Percentiles rank a stretch among this genome's conserved stretches.
Conservation (phyloP, 2,888 invertebrate species). For the Achlya flavicornis region DNA sequence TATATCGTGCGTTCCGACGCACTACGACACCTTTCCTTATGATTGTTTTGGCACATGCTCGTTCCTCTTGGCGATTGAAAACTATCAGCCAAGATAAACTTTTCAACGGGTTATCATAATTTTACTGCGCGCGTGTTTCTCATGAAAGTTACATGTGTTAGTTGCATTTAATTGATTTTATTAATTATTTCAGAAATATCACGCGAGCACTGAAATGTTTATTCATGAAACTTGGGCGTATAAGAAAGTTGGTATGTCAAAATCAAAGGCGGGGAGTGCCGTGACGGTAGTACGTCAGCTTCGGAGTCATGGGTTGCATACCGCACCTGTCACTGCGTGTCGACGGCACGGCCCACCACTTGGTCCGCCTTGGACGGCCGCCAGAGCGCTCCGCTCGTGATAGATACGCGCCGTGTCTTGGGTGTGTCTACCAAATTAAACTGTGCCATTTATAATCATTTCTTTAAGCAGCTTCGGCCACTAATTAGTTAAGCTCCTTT, state of each 20-base stretch:
- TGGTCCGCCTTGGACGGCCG: constrained; percentile 74
- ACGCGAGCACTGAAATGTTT: constrained; percentile 37
- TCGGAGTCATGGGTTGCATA: constrained; percentile 79
- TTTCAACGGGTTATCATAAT: constrained; percentile 24
- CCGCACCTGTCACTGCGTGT: constrained; percentile 80
- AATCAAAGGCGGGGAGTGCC: constrained; percentile 62
- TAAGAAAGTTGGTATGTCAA: constrained; percentile 47
- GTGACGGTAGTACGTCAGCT: constrained; percentile 54
- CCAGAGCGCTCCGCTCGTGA: constrained; percentile 72
- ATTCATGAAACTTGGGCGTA: constrained; percentile 44
- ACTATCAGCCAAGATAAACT: constrained; percentile 52
- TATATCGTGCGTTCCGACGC: constrained; percentile 56
- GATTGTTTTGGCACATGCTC: constrained; percentile 65
- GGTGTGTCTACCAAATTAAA: constrained; percentile 82
- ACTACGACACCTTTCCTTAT: constrained; percentile 60
- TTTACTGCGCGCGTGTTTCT: constrained; percentile 14
- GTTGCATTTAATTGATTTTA: constrained; percentile 24
- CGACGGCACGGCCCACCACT: constrained; percentile 79
- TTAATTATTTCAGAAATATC: constrained; percentile 34
- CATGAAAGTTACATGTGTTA: constrained; percentile 28
- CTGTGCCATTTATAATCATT: constrained; percentile 78
- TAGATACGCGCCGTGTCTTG: constrained; percentile 77
- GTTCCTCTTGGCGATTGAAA: constrained; percentile 50
- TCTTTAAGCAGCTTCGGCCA: constrained; percentile 70
- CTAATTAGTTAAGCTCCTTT: constrained; percentile 64